Base-by-base conservation (phyloP, 2,113 vertebrate species). In the Brachyhypopomus gauderio region DNA sequence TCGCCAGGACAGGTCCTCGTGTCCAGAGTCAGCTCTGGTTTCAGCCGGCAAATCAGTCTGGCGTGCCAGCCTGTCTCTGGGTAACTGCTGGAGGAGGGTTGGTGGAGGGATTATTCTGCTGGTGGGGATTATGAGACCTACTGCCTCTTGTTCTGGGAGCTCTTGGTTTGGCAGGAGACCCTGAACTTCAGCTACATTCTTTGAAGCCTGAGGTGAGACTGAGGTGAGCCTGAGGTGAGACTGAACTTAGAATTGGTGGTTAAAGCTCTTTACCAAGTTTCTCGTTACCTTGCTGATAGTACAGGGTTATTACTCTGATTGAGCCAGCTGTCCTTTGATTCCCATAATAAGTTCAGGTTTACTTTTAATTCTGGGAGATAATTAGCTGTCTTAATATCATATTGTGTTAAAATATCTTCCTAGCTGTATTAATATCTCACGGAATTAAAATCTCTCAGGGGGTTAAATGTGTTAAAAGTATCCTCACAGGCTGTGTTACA, bases 11-110 rank as follows among this genome's bases (percentile, higher is more conserved):
- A 52, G 25, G 20, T 67, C 66, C 38, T 77, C n/a, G 12, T 45
- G 66, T 80, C 22, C 3, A 38, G 48, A 19, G 23, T 76, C 20
- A 17, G 66, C 60, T 85, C 73, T 48, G 2, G 55, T 72, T 79
- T 81, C n/a, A 48, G n/a, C 36, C 23, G 55, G 36, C 19, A n/a
- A 45, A 38, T 60, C 5, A 41, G 48, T 78, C 70, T 60, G 63
- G 27, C 71, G 62, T 62, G 38, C 56, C 75, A 75, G 17, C 19
- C 3, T 76, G 78, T 73, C 78, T 12, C 36, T 79, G 16, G 69
- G 58, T 23, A 2, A 5, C 60, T 66, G 8, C 60, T 66, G 66
- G 27, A 23, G 45, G 20, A 16, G 66, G 70, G n/a, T 19, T 58
- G 67, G 60, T 48, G 55, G 38, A 62, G 62, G 62, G 70, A 55